A percentile compares a stretch with the other conserved stretches of the same genome.
Evolutionary conservation across 2,113 vertebrate genomes (phyloP).

Genomic region (Nibea albiflora): DNA sequence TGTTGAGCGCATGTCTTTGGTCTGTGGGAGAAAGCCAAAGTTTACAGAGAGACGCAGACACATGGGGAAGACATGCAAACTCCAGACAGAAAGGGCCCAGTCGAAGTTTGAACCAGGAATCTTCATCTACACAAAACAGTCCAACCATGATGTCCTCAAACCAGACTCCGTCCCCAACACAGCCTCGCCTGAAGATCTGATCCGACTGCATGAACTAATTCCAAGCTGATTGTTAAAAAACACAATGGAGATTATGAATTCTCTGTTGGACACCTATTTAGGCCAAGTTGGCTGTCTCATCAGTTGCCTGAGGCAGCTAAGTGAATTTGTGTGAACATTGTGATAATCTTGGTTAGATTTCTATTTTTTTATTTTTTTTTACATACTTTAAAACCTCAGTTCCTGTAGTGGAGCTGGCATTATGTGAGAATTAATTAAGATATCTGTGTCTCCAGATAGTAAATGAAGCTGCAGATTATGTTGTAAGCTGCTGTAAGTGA

Average conservation of each 20-base stretch:
- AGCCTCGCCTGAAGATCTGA: too few relatives aligned
- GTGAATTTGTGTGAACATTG: conserved; percentile 6
- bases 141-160: too few relatives aligned
- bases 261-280: conserved; percentile 12
- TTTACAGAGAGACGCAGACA: too few relatives aligned
- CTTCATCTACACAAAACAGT: too few relatives aligned
- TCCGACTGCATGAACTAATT: conserved; percentile 7
- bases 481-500: too few relatives aligned
- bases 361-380: neutral
- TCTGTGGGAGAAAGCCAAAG: too few relatives aligned
- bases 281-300: conserved; percentile 3
- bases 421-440: neutral
- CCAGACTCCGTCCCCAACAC: too few relatives aligned
- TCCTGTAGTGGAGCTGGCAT: neutral
- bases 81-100: too few relatives aligned
- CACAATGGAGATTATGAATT: conserved; percentile 22
- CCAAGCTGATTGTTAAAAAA: conserved; percentile 17
- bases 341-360: conserved; percentile 11
- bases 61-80: too few relatives aligned
- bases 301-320: neutral
- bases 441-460: neutral
- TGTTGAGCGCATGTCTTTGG: too few relatives aligned
- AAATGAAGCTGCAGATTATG: neutral
- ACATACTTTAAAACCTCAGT: neutral
- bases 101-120: too few relatives aligned